Conservation (phyloP, 2,888 invertebrate genomes). For the Eretmocerus hayati region DNA sequence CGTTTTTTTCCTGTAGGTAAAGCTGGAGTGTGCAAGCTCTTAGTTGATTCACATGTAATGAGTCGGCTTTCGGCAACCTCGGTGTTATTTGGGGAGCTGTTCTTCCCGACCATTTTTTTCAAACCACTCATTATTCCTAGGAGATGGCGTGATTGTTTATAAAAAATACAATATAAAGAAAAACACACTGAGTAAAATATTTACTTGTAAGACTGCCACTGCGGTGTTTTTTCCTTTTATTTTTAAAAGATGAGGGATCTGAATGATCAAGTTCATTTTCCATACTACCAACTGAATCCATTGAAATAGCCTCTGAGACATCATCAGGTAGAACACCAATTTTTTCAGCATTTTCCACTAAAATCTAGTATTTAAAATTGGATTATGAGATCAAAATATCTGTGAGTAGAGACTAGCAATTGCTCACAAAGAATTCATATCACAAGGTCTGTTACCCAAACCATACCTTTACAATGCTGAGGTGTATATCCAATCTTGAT, state of each 20-base stretch:
- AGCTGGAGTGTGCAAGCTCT: constrained; percentile 51
- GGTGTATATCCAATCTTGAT: constrained; percentile 60
- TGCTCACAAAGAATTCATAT: constrained; percentile 1
- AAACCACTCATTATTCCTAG: constrained; percentile 70
- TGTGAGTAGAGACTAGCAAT: too few species aligned
- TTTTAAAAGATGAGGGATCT: constrained; percentile 36
- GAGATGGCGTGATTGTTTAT: neutral
- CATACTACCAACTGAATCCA: constrained; percentile 34
- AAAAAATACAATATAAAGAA: neutral
- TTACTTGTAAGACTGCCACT: constrained; percentile 79
- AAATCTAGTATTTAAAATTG: constrained; percentile 50
- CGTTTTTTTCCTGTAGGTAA: constrained; percentile 60
- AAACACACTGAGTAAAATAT: constrained; percentile 2
- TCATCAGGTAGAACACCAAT: constrained; percentile 67
- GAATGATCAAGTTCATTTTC: constrained; percentile 38
- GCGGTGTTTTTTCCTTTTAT: constrained; percentile 67
- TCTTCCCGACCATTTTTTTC: constrained; percentile 69
- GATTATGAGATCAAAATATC: too few species aligned
- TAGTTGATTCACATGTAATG: constrained; percentile 25
- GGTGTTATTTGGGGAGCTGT: constrained; percentile 46
- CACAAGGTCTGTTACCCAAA: neutral
- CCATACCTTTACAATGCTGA: constrained; percentile 61
- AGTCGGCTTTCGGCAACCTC: constrained; percentile 26
- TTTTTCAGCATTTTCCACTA: constrained; percentile 69
- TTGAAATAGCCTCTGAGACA: constrained; percentile 47